Evolutionary conservation across 2,888 invertebrate genomes (phyloP), one percentile per base, ranked within the genome.

Genomic region (Drosophila nigricruria): DNA sequence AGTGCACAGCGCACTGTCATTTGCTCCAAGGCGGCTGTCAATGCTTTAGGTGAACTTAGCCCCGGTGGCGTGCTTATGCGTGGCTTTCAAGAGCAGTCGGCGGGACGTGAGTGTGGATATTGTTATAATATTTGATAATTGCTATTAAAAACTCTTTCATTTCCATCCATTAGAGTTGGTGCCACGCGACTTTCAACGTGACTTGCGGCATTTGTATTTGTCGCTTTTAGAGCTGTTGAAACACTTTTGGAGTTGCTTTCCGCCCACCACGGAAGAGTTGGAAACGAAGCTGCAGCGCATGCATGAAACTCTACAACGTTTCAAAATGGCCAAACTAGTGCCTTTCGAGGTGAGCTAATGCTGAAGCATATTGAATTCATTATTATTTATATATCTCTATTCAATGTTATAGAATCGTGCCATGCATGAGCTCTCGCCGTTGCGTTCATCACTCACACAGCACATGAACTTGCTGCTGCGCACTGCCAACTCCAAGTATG

Each of bases 201-300:
- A 99, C 90, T 94, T 99, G 14, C 95, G 96, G 64, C 95, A 97
- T 73, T 93, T 98, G 58, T 98, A 99, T 93, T 94, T 96, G 58
- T 97, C 97, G 1, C 94, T 97, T 5, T 96, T 97, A 71, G 99
- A 99, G 93, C 93, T 99, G 68, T 93, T 99, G 16, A 95, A 97
- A 69, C 98, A 99, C 93, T 97, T 99, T 93, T 99, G 99, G 99
- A 95, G 96, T 49, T 97, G 98, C 92, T 98, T 99, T 94, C 97
- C 97, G 38, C 96, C 96, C 0, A 96, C 96, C 0, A 95, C 96
- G 3, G 94, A 95, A 23, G 95, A 95, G 59, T 93, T 96, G 40
- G 97, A 97, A 91, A 96, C 96, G 25, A 95, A 97, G 92, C 95
- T 97, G 1, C 94, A 96, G n/a, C 95, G 96, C 91, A 98, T 98